A percentile compares a stretch with the other conserved stretches of the same genome.
Conservation (phyloP, 1,140 invertebrate genomes). For the Doryteuthis pealeii region DNA sequence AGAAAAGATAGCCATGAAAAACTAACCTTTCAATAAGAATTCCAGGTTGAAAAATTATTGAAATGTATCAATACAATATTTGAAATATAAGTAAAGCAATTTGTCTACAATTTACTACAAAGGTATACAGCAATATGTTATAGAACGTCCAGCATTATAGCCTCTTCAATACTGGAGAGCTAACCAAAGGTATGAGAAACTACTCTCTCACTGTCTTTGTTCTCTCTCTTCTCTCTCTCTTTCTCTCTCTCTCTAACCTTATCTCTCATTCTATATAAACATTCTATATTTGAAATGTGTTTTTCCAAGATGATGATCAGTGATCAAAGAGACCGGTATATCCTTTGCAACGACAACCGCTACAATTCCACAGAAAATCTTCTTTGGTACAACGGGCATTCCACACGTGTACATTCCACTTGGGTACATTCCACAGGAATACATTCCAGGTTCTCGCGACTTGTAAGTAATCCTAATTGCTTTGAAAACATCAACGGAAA, state of each 20-base stretch:
- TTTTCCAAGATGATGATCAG: constrained; percentile 7
- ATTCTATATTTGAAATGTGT: constrained; percentile 10
- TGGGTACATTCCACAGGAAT: constrained; percentile 2
- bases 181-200: too few species aligned
- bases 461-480: constrained; percentile 7
- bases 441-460: not conserved
- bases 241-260: not conserved
- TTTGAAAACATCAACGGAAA: not conserved
- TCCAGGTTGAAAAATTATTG: too few species aligned
- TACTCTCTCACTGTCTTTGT: too few species aligned
- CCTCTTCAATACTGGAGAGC: too few species aligned
- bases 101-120: too few species aligned
- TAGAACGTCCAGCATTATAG: too few species aligned
- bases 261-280: not conserved
- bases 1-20: not conserved
- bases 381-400: constrained; percentile 1
- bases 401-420: constrained; percentile 5
- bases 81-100: too few species aligned
- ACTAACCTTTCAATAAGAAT: too few species aligned
- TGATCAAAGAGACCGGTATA: constrained; percentile 1
- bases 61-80: too few species aligned
- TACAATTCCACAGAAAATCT: constrained; percentile 7
- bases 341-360: not conserved
- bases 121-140: too few species aligned
- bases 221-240: too few species aligned